A percentile compares a stretch with the other conserved stretches of the same genome.
Conservation (phyloP, 2,888 invertebrate genomes). For the Lymantria monacha region DNA sequence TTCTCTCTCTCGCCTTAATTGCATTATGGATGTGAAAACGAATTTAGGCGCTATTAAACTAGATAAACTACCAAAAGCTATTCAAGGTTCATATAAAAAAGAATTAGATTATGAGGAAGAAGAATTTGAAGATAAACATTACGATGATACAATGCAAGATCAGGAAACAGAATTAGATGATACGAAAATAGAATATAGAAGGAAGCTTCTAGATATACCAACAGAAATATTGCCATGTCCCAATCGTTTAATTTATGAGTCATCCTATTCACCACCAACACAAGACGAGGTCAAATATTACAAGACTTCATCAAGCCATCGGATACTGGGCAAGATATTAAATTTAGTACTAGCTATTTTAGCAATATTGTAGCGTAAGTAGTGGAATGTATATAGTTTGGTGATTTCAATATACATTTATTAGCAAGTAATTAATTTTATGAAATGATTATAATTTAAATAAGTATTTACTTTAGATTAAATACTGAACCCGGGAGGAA, state of each 20-base stretch:
- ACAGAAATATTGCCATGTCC: conserved; percentile 66
- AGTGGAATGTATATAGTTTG: conserved; percentile 37
- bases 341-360: conserved; percentile 35
- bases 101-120: conserved; percentile 56
- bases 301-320: conserved; percentile 55
- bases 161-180: conserved; percentile 57
- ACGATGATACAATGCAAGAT: conserved; percentile 71
- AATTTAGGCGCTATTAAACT: conserved; percentile 47
- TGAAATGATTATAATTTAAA: background rate
- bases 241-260: conserved; percentile 59
- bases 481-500: background rate
- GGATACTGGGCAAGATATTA: conserved; percentile 26
- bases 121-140: conserved; percentile 59
- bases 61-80: conserved; percentile 38
- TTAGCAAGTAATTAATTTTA: background rate
- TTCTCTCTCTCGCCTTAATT: conserved; percentile 86
- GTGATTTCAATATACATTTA: conserved; percentile 25
- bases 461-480: background rate
- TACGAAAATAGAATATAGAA: conserved; percentile 60
- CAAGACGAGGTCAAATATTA: conserved; percentile 76
- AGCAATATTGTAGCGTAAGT: conserved; percentile 47
- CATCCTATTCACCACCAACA: conserved; percentile 67
- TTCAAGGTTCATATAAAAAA: conserved; percentile 44
- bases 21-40: conserved; percentile 81
- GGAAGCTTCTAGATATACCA: conserved; percentile 65